Evolutionary conservation across 2,888 invertebrate genomes (phyloP).

Genomic region (Elysia crispata): DNA sequence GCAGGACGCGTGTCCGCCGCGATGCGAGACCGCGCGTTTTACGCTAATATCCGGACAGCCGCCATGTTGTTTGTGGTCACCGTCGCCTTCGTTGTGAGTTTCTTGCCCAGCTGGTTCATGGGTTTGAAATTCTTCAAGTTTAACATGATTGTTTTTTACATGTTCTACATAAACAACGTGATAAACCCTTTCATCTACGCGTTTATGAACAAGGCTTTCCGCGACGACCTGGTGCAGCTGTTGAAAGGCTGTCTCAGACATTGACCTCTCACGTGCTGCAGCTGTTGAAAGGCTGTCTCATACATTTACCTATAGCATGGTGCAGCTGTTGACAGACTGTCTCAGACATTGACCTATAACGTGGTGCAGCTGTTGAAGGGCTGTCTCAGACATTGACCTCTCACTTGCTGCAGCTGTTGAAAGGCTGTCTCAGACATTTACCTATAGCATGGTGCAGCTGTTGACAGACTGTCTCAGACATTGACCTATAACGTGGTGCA

Average conservation of each 20-base stretch:
- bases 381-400: constrained; percentile 12
- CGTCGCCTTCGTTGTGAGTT: constrained; percentile 75
- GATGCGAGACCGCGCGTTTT: constrained; percentile 63
- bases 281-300: constrained; percentile 39
- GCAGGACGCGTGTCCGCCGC: constrained; percentile 19
- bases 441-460: too few relatives aligned
- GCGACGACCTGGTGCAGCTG: constrained; percentile 54
- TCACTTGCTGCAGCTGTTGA: background rate
- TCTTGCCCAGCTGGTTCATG: constrained; percentile 75
- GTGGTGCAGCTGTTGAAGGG: constrained; percentile 38
- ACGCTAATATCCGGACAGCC: constrained; percentile 75
- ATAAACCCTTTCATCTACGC: constrained; percentile 77
- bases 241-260: constrained; percentile 34
- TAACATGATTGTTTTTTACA: constrained; percentile 72
- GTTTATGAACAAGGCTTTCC: constrained; percentile 76
- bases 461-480: too few relatives aligned
- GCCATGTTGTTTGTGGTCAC: constrained; percentile 77
- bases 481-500: too few relatives aligned
- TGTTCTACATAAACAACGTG: constrained; percentile 76
- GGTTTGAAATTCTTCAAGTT: constrained; percentile 64
- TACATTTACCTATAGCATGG: background rate
- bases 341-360: constrained; percentile 15
- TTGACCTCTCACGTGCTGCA: background rate
- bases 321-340: constrained; percentile 36
- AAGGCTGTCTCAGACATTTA: too few relatives aligned